Evolutionary conservation across 2,888 invertebrate species (phyloP).

Genomic region (Helleia helle): DNA sequence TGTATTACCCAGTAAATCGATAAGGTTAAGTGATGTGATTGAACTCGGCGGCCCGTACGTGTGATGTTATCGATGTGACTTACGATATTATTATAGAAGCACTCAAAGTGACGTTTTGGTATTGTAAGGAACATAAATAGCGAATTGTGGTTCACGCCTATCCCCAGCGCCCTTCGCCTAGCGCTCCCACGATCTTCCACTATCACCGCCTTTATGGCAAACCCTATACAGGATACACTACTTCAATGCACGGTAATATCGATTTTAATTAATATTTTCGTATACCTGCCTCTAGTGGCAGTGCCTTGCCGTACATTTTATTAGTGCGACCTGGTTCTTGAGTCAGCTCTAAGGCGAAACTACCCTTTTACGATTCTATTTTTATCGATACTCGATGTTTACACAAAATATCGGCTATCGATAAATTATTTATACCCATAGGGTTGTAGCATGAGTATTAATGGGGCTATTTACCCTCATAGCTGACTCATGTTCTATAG

Average conservation of each 20-base stretch:
- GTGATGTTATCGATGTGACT: slow-evolving; percentile 28
- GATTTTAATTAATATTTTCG: too few species aligned
- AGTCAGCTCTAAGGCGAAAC: slow-evolving; percentile 27
- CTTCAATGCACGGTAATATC: slow-evolving; percentile 37
- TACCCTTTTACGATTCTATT: slow-evolving; percentile 12
- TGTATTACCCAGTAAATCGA: slow-evolving; percentile 22
- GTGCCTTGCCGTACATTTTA: slow-evolving; percentile 35
- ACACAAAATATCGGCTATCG: too few species aligned
- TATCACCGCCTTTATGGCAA: slow-evolving; percentile 55
- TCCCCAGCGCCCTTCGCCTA: slow-evolving; percentile 55
- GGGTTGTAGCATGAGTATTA: slow-evolving; percentile 9
- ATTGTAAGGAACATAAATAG: slow-evolving; percentile 27
- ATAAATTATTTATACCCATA: slow-evolving; percentile 19
- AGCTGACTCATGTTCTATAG: slow-evolving; percentile 34
- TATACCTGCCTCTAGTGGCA: slow-evolving; percentile 19
- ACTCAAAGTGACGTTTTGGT: slow-evolving; percentile 17
- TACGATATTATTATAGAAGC: slow-evolving; percentile 26
- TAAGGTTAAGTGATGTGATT: slow-evolving; percentile 17
- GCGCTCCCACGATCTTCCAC: slow-evolving; percentile 64
- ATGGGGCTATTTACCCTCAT: slow-evolving; percentile 12
- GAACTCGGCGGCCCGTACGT: slow-evolving; percentile 20
- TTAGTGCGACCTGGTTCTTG: slow-evolving; percentile 36
- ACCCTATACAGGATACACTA: slow-evolving; percentile 39
- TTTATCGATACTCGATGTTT: slow-evolving; percentile 12
- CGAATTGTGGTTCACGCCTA: slow-evolving; percentile 33